These are phyloP conservation scores for Scomber japonicus DNA, from an alignment of 2,113 vertebrate species.

Conservation along the genomic window DNA sequence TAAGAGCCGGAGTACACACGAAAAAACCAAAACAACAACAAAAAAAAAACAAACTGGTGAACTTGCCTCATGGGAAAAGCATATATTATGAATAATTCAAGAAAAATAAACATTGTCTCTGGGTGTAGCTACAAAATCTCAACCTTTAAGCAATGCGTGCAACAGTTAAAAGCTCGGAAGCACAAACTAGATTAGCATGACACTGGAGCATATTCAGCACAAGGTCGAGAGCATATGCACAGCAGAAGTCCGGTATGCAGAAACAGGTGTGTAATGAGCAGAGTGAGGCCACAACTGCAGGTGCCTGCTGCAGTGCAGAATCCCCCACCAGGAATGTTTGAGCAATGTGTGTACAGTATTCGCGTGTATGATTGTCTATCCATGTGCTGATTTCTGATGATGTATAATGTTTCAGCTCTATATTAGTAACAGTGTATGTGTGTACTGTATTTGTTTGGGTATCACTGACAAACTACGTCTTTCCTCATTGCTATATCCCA, in stretches of 20 bases:
- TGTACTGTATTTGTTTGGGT: not conserved
- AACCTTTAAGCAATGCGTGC: not conserved
- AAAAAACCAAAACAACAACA: not conserved
- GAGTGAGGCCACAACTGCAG: conserved; percentile 40
- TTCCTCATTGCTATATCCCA: conserved; percentile 14
- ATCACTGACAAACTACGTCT: conserved; percentile 8
- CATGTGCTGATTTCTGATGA: not conserved
- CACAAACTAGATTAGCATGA: not conserved
- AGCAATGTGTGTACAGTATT: not conserved
- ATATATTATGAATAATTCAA: conserved; percentile 5
- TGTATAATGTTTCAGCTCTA: conserved; percentile 14
- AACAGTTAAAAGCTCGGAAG: not conserved
- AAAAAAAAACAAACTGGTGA: not conserved
- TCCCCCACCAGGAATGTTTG: not conserved
- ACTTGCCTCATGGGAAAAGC: conserved; percentile 13
- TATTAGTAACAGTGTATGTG: not conserved
- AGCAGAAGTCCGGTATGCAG: conserved; percentile 14
- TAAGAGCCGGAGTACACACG: not conserved
- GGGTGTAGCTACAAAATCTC: not conserved
- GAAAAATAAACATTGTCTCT: not conserved
- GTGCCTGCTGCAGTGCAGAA: conserved; percentile 29
- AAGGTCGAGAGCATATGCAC: conserved; percentile 18
- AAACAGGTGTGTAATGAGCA: conserved; percentile 38
- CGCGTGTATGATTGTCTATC: not conserved
- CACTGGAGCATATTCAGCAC: not conserved